Conservation (phyloP, 2,888 invertebrate genomes). For the Antheraea yamamai region DNA sequence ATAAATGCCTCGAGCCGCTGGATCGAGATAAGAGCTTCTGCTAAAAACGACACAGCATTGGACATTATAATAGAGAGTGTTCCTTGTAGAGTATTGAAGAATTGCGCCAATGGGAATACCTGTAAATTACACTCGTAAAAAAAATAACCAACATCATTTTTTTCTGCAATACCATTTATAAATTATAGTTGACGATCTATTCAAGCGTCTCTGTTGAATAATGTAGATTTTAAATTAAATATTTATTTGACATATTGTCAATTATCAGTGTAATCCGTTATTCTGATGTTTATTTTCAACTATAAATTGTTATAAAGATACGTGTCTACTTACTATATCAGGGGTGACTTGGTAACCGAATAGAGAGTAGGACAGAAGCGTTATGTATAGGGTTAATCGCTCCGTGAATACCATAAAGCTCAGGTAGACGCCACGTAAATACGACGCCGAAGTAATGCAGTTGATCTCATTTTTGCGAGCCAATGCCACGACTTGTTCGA, state of each 20-base stretch:
- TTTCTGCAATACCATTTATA: neutral
- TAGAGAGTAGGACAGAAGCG: constrained; percentile 89
- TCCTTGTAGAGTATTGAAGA: constrained; percentile 84
- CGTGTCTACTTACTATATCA: constrained; percentile 74
- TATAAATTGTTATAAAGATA: neutral
- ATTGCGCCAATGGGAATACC: constrained; percentile 84
- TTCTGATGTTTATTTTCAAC: neutral
- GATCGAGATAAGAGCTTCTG: constrained; percentile 83
- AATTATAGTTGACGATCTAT: neutral
- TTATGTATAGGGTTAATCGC: constrained; percentile 91
- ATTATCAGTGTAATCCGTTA: neutral
- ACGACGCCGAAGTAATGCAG: constrained; percentile 84
- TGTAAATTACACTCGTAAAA: constrained; percentile 54
- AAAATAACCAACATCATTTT: constrained; percentile 17
- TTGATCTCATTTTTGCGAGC: constrained; percentile 87
- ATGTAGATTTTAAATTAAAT: neutral
- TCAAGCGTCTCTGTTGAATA: neutral
- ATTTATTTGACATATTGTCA: neutral
- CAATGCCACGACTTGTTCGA: constrained; percentile 89
- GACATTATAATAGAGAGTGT: constrained; percentile 84
- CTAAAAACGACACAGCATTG: constrained; percentile 80
- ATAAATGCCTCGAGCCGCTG: constrained; percentile 83
- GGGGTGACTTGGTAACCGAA: constrained; percentile 83
- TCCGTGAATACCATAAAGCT: constrained; percentile 92
- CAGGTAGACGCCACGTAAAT: constrained; percentile 85